Evolutionary conservation across 2,113 vertebrate genomes (phyloP).

Genomic region (Misgurnus anguillicaudatus): DNA sequence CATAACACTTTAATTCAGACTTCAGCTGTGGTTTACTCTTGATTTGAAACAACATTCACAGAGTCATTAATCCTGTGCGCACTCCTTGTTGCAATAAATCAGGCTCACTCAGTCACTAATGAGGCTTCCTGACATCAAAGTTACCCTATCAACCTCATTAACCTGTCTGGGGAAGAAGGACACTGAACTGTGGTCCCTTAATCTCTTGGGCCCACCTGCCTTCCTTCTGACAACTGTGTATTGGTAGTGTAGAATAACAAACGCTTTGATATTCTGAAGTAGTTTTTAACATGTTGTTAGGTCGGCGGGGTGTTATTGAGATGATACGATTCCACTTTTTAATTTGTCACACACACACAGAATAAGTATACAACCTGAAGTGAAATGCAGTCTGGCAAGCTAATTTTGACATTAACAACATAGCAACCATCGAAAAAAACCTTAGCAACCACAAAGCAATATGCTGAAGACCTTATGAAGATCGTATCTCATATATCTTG

Average conservation of each 20-base stretch:
- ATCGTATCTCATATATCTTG: too few species aligned
- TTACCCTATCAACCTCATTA: conserved; percentile 52
- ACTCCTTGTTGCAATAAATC: conserved; percentile 47
- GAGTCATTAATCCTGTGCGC: conserved; percentile 46
- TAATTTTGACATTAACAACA: too few species aligned
- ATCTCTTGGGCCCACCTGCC: conserved; percentile 5
- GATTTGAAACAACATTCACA: conserved; percentile 29
- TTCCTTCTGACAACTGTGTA: background rate
- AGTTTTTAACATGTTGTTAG: background rate
- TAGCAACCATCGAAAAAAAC: too few species aligned
- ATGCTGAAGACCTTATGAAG: too few species aligned
- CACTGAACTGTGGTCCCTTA: conserved; percentile 29
- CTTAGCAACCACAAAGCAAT: too few species aligned
- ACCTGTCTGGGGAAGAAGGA: conserved; percentile 36
- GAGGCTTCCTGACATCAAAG: conserved; percentile 45
- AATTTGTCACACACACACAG: too few species aligned
- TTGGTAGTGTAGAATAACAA: background rate
- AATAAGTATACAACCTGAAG: too few species aligned
- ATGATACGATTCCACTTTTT: too few species aligned
- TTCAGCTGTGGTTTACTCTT: conserved; percentile 21
- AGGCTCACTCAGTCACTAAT: conserved; percentile 39
- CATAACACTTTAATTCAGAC: background rate
- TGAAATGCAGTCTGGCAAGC: too few species aligned
- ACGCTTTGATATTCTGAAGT: conserved; percentile 1
- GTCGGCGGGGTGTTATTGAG: too few species aligned